Evolutionary conservation across 2,113 vertebrate genomes (phyloP).

Genomic region (Daphoenositta chrysoptera): DNA sequence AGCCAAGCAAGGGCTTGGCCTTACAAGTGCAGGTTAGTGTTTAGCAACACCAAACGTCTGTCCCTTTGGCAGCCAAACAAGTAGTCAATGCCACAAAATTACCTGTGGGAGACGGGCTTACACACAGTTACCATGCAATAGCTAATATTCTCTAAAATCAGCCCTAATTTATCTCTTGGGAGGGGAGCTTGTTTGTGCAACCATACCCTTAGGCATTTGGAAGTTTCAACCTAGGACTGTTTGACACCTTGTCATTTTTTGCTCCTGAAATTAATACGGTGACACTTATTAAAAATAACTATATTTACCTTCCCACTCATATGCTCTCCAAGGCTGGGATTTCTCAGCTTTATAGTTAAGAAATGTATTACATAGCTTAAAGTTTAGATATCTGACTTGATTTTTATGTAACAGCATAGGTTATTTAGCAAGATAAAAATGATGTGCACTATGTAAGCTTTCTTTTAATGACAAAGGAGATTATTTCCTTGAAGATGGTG

Average conservation of each 20-base stretch:
- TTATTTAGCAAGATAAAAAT: neutral
- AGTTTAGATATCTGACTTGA: neutral
- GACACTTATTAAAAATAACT: neutral
- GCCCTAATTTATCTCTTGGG: neutral
- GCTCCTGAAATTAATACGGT: neutral
- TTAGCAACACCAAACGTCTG: neutral
- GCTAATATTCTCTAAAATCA: neutral
- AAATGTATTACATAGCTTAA: neutral
- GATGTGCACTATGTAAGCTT: neutral
- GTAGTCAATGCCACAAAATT: neutral
- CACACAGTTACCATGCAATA: neutral
- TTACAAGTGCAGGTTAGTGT: neutral
- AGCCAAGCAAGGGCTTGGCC: neutral
- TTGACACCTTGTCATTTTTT: neutral
- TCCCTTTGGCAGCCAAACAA: neutral
- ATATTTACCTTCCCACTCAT: neutral
- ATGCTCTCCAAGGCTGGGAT: neutral
- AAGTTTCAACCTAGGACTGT: neutral
- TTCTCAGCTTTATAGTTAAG: conserved; percentile 6
- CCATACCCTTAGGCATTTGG: neutral
- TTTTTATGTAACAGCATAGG: neutral
- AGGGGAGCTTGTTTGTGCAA: neutral
- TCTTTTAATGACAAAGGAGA: neutral
- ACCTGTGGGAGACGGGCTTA: neutral
- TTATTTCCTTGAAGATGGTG: neutral